Conservation (phyloP, 1,140 invertebrate species). For the Lepidostoma basale region DNA sequence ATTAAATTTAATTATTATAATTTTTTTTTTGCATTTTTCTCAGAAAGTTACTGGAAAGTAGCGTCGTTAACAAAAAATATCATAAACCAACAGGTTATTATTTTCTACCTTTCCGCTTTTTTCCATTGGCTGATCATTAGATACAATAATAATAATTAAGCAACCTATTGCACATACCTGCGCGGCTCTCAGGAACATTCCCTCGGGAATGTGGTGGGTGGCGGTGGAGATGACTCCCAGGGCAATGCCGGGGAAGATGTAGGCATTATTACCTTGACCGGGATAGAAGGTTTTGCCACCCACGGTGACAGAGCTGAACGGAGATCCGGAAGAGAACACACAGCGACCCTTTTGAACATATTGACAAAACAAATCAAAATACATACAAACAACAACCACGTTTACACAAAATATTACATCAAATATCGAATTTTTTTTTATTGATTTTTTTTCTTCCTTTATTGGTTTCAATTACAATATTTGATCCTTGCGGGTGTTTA, state of each 20-base stretch:
- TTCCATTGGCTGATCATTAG: not conserved
- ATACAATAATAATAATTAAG: slow-evolving; percentile 45
- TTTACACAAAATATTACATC: too few relatives aligned
- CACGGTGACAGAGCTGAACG: slow-evolving; percentile 81
- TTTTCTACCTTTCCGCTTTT: too few relatives aligned
- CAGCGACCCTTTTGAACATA: slow-evolving; percentile 80
- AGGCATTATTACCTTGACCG: slow-evolving; percentile 96
- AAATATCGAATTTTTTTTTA: too few relatives aligned
- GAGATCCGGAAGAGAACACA: slow-evolving; percentile 92
- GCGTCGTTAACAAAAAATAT: not conserved
- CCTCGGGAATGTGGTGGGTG: slow-evolving; percentile 87
- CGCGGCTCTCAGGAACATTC: slow-evolving; percentile 89
- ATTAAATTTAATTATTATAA: too few relatives aligned
- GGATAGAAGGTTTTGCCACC: slow-evolving; percentile 82
- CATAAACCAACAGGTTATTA: not conserved
- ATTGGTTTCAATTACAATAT: too few relatives aligned
- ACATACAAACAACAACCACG: too few relatives aligned
- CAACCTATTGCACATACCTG: slow-evolving; percentile 63
- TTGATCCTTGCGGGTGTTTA: too few relatives aligned
- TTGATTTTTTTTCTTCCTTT: too few relatives aligned
- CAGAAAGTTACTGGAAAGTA: too few relatives aligned
- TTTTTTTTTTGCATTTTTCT: too few relatives aligned
- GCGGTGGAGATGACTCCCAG: slow-evolving; percentile 87
- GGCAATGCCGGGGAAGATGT: slow-evolving; percentile 94
- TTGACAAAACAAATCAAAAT: not conserved